These are phyloP conservation scores for Nothocercus nigrocapillus DNA, from an alignment of 2,113 vertebrate genomes.

Conservation along the genomic window DNA sequence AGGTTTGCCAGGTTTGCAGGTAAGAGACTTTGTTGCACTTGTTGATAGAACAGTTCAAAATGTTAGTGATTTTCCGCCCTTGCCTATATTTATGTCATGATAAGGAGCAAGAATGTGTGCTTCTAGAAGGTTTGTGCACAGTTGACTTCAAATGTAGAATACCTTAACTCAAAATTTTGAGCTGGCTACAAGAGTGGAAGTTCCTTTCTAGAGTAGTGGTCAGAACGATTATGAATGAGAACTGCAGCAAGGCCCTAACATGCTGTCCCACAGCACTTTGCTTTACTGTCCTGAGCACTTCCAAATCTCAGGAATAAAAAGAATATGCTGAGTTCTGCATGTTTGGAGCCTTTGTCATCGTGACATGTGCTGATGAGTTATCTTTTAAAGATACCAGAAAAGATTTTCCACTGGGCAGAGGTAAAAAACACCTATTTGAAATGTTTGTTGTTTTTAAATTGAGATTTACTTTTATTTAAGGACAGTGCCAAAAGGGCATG, in stretches of 20 bases:
- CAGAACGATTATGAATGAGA: background rate
- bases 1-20: constrained; percentile 77
- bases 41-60: background rate
- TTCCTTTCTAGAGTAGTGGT: background rate
- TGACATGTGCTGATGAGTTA: background rate
- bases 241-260: background rate
- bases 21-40: background rate
- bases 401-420: background rate
- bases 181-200: background rate
- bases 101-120: background rate
- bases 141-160: background rate
- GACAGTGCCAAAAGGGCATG: background rate
- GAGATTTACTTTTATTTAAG: background rate
- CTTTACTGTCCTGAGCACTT: background rate
- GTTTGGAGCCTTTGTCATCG: background rate
- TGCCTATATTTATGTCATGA: background rate
- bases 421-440: background rate
- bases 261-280: background rate
- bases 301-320: background rate
- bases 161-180: background rate
- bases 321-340: background rate
- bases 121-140: background rate
- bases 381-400: background rate
- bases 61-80: background rate
- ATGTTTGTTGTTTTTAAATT: background rate